Evolutionary conservation across 2,888 invertebrate genomes (phyloP).

Genomic region (Teinopalpus imperialis): DNA sequence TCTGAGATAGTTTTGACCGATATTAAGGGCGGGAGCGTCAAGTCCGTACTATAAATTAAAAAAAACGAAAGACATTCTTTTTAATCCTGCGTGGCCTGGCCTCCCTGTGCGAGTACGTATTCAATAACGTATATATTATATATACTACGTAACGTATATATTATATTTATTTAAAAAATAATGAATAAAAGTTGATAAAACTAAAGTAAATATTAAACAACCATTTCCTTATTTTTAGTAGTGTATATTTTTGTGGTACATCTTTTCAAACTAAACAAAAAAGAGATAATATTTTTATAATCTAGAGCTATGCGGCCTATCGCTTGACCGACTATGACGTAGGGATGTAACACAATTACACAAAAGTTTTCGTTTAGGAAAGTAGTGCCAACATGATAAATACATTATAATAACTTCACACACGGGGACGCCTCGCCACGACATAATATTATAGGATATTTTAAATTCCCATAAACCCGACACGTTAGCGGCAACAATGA

Average conservation of each 20-base stretch:
- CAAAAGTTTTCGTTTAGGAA: conserved; percentile 17
- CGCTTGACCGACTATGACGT: background rate
- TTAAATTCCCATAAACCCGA: conserved; percentile 64
- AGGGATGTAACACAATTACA: conserved; percentile 1
- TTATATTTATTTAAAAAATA: no score
- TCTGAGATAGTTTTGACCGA: conserved; percentile 25
- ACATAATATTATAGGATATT: conserved; percentile 49
- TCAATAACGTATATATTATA: no score
- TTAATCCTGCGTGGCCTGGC: no score
- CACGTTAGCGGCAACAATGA: conserved; percentile 52
- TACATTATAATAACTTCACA: conserved; percentile 18
- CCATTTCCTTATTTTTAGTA: no score
- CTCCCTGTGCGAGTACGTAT: no score
- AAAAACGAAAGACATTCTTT: background rate
- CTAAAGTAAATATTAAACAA: no score
- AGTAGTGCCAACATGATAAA: conserved; percentile 20
- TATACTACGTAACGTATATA: no score
- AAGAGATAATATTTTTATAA: conserved; percentile 3
- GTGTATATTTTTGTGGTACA: no score
- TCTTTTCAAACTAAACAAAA: no score
- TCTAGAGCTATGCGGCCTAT: background rate
- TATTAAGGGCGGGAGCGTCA: conserved; percentile 31
- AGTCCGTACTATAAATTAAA: conserved; percentile 28
- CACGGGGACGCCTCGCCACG: conserved; percentile 29
- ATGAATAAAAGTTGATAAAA: no score